Evolutionary conservation across 2,888 invertebrate species (phyloP).

Genomic region (Cancer borealis): DNA sequence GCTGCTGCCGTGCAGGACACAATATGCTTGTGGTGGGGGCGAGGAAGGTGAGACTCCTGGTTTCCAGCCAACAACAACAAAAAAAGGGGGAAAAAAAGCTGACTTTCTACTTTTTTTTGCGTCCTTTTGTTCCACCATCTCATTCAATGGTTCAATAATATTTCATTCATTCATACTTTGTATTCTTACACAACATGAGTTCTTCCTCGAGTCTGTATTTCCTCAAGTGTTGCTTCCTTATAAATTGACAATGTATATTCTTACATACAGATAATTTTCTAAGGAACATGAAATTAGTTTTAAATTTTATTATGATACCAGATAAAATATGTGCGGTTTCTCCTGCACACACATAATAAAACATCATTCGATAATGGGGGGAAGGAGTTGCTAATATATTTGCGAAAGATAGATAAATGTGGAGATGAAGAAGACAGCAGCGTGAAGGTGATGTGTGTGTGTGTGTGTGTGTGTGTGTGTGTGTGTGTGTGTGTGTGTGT

Average conservation of each 20-base stretch:
- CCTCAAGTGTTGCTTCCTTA: too few species aligned
- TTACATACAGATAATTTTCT: too few species aligned
- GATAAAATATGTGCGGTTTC: background rate
- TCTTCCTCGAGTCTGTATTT: background rate
- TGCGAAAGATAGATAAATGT: background rate
- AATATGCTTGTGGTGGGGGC: background rate
- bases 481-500: too few species aligned
- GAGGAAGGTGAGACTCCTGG: background rate
- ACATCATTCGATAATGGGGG: too few species aligned
- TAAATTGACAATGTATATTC: too few species aligned
- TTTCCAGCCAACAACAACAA: background rate
- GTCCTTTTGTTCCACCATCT: background rate
- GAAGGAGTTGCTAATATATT: too few species aligned
- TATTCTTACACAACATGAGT: too few species aligned
- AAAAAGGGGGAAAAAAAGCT: background rate
- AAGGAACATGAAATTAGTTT: background rate
- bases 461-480: too few species aligned
- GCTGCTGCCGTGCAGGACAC: background rate
- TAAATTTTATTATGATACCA: background rate
- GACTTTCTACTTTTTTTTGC: background rate
- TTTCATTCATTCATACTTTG: background rate
- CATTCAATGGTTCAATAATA: background rate
- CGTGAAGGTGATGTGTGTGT: too few species aligned
- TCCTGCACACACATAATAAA: background rate
- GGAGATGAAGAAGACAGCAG: too few species aligned